These are phyloP conservation scores for Myanophis thanlyinensis DNA, from an alignment of 2,113 vertebrate species.

Conservation along the genomic window DNA sequence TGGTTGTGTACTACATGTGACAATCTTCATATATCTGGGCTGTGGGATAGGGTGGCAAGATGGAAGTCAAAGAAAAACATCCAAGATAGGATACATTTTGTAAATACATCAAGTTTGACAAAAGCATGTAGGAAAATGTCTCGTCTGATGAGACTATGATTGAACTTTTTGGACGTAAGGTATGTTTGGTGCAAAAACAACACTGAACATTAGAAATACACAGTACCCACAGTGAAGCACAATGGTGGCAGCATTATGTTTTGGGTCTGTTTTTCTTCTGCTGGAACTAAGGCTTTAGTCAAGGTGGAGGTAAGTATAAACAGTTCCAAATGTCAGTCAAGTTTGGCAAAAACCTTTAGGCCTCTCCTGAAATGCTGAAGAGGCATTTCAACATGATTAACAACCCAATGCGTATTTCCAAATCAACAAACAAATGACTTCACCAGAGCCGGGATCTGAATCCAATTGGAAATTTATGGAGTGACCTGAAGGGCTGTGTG, in stretches of 20 bases:
- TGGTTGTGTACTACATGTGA: neutral
- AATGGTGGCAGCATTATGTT: neutral
- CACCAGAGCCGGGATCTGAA: neutral
- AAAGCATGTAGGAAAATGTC: neutral
- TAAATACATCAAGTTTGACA: neutral
- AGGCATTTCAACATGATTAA: neutral
- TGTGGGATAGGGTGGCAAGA: neutral
- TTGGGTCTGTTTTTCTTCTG: neutral
- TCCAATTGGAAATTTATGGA: neutral
- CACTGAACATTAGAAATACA: neutral
- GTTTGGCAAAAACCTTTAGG: neutral
- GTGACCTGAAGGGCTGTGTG: neutral
- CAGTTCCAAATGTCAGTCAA: neutral
- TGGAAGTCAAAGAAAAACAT: neutral
- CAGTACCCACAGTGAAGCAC: neutral
- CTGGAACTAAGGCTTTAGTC: neutral
- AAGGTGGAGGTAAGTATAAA: neutral
- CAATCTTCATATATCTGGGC: neutral
- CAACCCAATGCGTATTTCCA: neutral
- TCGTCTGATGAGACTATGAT: neutral
- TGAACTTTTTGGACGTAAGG: neutral
- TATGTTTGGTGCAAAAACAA: neutral
- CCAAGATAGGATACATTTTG: neutral
- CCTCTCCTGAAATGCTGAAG: neutral
- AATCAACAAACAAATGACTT: neutral